These are phyloP conservation scores for Athrips mouffetella DNA, from an alignment of 2,888 invertebrate genomes.

Conservation along the genomic window DNA sequence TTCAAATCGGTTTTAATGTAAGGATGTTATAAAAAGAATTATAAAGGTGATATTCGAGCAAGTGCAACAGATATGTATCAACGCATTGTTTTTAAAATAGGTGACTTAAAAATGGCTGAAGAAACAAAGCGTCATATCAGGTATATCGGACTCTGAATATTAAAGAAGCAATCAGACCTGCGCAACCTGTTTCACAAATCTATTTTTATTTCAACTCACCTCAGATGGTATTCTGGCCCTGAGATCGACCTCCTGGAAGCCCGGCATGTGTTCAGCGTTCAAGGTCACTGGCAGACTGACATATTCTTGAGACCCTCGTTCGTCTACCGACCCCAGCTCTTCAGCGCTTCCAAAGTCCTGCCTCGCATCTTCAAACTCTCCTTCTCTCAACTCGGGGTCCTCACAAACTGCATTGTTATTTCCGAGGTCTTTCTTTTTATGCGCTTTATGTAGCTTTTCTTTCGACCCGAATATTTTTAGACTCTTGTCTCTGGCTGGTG, in stretches of 20 bases:
- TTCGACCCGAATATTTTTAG: constrained; percentile 75
- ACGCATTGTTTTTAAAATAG: too few species aligned
- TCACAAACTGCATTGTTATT: constrained; percentile 73
- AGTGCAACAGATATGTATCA: too few species aligned
- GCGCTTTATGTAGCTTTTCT: constrained; percentile 72
- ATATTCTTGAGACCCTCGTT: constrained; percentile 68
- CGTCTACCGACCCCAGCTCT: constrained; percentile 63
- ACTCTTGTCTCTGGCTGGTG: constrained; percentile 66
- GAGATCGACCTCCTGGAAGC: constrained; percentile 70
- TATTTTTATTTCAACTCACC: constrained; percentile 41
- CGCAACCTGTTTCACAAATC: constrained; percentile 1
- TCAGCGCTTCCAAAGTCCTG: constrained; percentile 69
- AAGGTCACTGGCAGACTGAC: constrained; percentile 69
- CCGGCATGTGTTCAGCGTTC: constrained; percentile 70
- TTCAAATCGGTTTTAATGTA: too few species aligned
- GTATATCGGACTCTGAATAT: constrained; percentile 3
- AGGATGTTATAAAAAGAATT: too few species aligned
- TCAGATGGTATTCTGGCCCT: constrained; percentile 66
- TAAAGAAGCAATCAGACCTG: constrained; percentile 2
- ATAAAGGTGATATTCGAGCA: too few species aligned
- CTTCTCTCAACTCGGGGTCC: constrained; percentile 67
- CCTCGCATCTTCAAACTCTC: constrained; percentile 56
- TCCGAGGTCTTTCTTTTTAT: constrained; percentile 66
- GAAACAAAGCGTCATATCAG: too few species aligned
- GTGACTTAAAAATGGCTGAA: too few species aligned